Evolutionary conservation across 1,140 invertebrate genomes (phyloP), one percentile per base, ranked within the genome.

Genomic region (Campoletis sonorensis): DNA sequence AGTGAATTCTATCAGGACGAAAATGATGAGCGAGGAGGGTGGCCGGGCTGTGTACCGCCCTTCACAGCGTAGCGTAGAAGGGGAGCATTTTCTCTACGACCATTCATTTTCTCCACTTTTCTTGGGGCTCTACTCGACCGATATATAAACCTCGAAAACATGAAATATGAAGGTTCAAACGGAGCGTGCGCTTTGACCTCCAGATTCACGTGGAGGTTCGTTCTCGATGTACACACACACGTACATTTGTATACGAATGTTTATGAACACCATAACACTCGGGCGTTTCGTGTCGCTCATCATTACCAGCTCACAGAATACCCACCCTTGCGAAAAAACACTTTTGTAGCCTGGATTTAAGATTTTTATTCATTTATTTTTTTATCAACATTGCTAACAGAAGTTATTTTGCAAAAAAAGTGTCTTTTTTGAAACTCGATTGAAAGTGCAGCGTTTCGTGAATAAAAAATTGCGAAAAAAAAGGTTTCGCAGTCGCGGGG

Each of bases 101-200:
- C 61, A 33, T 33, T 33, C 26, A 21, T 33, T 30, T 70, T 70
- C 27, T 33, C 67, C 67, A 13, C 30, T 70, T 33, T 33, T 70
- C 67, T 26, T n/a, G 4, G n/a, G 61, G 27, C 5, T 70, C 0
- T 33, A 33, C 27, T 70, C 26, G 13, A 7, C 30, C 30, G 4
- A 18, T 70, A 70, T 21, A 33, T n/a, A 37, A 40, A 21, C 13
- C 27, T 75, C 21, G 49, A 77, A 77, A 77, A 77, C 54, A 77
- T 77, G 73, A 77, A 77, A 61, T 77, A 77, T 77, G 73, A 64
- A 45, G 73, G 51, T 77, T 64, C 33, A 37, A 75, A 45, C 49
- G 72, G 26, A 27, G 33, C 21, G 23, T 54, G 51, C 27, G 51
- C 26, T 37, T 30, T 27, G 51, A 61, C 51, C 51, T 61, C 73